These are phyloP conservation scores for Chloebia gouldiae DNA, from an alignment of 2,113 vertebrate genomes.

Conservation along the genomic window DNA sequence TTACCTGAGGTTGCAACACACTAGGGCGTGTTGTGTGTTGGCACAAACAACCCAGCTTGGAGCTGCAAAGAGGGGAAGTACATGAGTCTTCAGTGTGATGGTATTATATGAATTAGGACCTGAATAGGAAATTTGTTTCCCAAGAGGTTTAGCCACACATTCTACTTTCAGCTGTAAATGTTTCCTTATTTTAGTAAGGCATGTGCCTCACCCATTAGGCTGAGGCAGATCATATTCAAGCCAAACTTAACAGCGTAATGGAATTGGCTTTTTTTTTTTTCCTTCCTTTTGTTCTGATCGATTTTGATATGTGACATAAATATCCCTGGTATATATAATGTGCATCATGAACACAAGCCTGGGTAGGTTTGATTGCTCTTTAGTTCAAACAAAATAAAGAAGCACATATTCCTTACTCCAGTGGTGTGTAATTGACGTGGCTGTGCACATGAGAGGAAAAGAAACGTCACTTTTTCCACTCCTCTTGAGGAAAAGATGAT, in stretches of 20 bases:
- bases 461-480: background rate
- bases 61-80: background rate
- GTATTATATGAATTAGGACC: background rate
- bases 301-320: slow-evolving; percentile 23
- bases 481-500: background rate
- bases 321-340: background rate
- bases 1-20: background rate
- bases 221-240: background rate
- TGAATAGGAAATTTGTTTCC: background rate
- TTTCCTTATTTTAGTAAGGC: background rate
- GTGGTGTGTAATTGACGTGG: background rate
- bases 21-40: background rate
- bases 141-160: accelerated
- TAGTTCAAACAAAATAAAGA: slow-evolving; percentile 12
- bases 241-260: background rate
- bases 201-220: background rate
- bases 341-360: slow-evolving; percentile 18
- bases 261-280: background rate
- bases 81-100: accelerated
- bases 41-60: background rate
- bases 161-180: background rate
- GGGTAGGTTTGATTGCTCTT: slow-evolving; percentile 16
- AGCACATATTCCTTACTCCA: background rate
- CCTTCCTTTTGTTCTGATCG: slow-evolving; percentile 21
- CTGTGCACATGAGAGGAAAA: background rate